Percentiles rank a stretch among this genome's conserved stretches.
Conservation (phyloP, 2,888 invertebrate species). For the Eupithecia vulgata region DNA sequence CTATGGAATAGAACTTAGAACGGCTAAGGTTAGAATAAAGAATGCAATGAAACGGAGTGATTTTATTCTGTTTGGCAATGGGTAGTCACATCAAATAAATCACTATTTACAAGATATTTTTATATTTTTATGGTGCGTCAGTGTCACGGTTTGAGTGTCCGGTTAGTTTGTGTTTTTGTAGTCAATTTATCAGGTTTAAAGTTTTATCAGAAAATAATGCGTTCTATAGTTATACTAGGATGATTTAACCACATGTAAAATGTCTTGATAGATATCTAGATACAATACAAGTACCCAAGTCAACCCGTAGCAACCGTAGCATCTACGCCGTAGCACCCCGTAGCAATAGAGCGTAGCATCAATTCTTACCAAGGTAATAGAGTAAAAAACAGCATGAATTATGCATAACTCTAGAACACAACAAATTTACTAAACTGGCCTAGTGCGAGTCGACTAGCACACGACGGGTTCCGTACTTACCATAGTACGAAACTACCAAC, state of each 20-base stretch:
- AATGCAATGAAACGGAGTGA: too few species aligned
- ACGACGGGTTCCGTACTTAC: neutral
- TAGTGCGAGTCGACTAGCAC: neutral
- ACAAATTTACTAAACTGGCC: neutral
- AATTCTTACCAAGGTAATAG: neutral
- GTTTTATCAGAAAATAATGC: neutral
- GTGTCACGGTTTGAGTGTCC: too few species aligned
- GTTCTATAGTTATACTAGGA: neutral
- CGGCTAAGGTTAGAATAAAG: too few species aligned
- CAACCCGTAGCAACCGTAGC: neutral
- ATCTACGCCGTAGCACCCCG: constrained; percentile 18
- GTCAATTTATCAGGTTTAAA: too few species aligned
- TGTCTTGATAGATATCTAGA: too few species aligned
- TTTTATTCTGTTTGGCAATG: too few species aligned
- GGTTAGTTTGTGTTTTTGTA: too few species aligned
- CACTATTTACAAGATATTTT: neutral
- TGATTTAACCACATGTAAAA: too few species aligned
- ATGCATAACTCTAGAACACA: neutral
- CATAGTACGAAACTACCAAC: neutral
- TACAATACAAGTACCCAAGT: neutral
- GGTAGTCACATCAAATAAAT: neutral
- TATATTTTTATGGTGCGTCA: too few species aligned
- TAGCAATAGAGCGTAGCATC: neutral
- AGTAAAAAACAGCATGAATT: neutral
- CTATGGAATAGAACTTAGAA: too few species aligned